phyloP scores from a whole-genome alignment of 2,797 vertebrate species.

The Cottoperca gobio region DNA sequence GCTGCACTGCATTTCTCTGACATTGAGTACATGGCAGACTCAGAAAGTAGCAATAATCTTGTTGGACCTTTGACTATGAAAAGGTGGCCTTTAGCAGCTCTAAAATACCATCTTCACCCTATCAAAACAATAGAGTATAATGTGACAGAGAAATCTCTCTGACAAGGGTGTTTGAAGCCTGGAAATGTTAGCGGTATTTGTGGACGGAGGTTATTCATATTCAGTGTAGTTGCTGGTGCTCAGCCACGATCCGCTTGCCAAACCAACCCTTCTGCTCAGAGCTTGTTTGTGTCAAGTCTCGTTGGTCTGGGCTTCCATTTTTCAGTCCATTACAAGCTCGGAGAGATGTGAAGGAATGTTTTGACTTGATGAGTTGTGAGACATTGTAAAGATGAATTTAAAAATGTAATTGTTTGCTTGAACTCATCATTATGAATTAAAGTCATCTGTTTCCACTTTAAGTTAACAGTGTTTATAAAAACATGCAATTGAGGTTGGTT shows the following conservation, averaged over 20 bases:
- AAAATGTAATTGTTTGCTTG: too few species aligned
- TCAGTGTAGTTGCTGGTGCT: neutral
- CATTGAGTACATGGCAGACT: neutral
- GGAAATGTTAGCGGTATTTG: neutral
- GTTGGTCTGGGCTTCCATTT: neutral
- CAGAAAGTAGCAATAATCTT: neutral
- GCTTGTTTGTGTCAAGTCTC: neutral
- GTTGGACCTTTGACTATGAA: neutral
- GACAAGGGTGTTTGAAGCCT: neutral
- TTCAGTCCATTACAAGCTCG: neutral
- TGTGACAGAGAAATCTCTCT: neutral
- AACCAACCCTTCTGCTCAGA: neutral
- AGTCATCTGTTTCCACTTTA: too few species aligned
- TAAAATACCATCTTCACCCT: slow-evolving; percentile 1
- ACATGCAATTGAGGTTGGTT: neutral
- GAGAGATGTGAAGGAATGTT: neutral
- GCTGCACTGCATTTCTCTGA: slow-evolving; percentile 2
- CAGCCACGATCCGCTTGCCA: neutral
- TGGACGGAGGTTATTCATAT: neutral
- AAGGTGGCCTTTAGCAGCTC: neutral
- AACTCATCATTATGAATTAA: too few species aligned
- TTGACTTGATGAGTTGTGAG: too few species aligned
- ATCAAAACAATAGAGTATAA: slow-evolving; percentile 16
- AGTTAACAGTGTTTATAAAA: neutral
- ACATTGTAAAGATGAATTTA: neutral